These are phyloP conservation scores for Zophobas morio DNA, from an alignment of 1,140 invertebrate genomes.

Conservation along the genomic window DNA sequence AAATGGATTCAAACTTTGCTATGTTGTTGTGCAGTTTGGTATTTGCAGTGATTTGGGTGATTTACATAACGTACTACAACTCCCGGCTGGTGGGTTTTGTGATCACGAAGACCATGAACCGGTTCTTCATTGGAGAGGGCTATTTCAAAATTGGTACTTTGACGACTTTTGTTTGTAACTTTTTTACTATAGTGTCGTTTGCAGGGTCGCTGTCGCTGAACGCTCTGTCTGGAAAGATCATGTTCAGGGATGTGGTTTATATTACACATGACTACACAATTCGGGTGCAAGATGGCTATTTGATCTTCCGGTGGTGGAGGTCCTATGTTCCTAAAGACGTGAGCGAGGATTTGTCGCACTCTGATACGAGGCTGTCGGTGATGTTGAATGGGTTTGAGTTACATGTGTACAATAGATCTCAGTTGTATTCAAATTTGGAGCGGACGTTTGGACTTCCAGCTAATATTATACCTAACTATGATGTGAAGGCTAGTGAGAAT, in stretches of 20 bases:
- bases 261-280: conserved; percentile 96
- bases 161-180: conserved; percentile 34
- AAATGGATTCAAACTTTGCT: conserved; percentile 87
- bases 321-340: conserved; percentile 96
- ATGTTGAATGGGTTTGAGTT: conserved; percentile 97
- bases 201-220: conserved; percentile 94
- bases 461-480: conserved; percentile 78
- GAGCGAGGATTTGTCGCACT: conserved; percentile 96
- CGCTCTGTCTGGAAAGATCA: conserved; percentile 96
- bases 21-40: conserved; percentile 85
- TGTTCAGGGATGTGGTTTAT: conserved; percentile 97
- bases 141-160: conserved; percentile 92
- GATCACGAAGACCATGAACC: conserved; percentile 90
- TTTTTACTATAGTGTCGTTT: conserved; percentile 59
- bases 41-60: conserved; percentile 88
- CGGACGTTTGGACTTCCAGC: conserved; percentile 89
- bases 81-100: conserved; percentile 92
- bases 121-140: conserved; percentile 87
- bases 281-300: conserved; percentile 95
- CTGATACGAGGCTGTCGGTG: conserved; percentile 92
- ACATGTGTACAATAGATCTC: conserved; percentile 95
- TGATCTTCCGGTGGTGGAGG: conserved; percentile 98
- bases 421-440: conserved; percentile 90
- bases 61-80: conserved; percentile 97
- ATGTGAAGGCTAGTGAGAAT: conserved; percentile 64